phyloP scores from a whole-genome alignment of 2,113 vertebrate species.

The Nymphicus hollandicus region DNA sequence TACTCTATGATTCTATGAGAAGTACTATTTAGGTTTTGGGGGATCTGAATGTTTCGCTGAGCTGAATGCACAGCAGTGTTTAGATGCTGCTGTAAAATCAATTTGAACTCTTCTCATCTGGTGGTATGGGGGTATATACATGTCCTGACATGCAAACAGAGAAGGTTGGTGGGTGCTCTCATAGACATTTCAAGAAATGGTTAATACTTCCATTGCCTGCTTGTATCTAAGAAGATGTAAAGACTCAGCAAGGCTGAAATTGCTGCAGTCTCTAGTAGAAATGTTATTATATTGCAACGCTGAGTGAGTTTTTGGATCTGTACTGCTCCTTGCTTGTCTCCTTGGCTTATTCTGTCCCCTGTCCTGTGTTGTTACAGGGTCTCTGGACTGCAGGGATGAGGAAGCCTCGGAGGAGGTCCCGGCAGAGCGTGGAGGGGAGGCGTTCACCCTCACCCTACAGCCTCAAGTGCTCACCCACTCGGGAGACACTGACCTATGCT shows the following conservation, averaged over 20 bases:
- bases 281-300: rapidly evolving
- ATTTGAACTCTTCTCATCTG: background rate
- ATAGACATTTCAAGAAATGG: background rate
- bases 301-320: background rate
- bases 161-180: background rate
- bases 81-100: background rate
- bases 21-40: background rate
- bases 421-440: conserved; percentile 73
- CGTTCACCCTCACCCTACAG: conserved; percentile 90
- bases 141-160: background rate
- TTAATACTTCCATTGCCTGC: background rate
- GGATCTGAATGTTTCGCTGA: background rate
- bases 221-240: background rate
- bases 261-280: background rate
- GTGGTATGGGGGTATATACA: background rate
- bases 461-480: conserved; percentile 87
- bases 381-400: conserved; percentile 78
- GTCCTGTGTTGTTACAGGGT: background rate
- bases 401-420: conserved; percentile 88
- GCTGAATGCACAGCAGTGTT: background rate
- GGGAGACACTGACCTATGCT: conserved; percentile 90
- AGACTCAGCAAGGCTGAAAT: background rate
- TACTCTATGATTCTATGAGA: background rate
- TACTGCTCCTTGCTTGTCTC: background rate
- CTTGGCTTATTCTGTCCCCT: background rate